Evolutionary conservation across 2,113 vertebrate species (phyloP).

Genomic region (Stercorarius parasiticus): DNA sequence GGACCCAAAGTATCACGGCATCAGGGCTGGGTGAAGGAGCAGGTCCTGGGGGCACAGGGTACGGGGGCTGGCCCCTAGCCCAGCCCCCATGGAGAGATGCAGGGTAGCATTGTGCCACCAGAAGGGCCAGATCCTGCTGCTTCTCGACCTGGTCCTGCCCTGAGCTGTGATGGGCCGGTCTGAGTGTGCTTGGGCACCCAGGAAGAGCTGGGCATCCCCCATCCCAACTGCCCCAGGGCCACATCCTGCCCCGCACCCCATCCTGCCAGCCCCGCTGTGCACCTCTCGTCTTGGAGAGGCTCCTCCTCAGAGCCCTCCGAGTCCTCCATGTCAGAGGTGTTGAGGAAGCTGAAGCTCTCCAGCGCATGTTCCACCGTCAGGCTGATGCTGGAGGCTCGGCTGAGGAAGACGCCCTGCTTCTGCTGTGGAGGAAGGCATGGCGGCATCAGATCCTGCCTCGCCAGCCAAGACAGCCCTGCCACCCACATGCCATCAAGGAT

Average conservation of each 20-base stretch:
- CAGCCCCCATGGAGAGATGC: neutral
- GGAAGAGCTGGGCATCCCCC: neutral
- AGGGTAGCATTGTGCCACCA: neutral
- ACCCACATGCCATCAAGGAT: accelerated
- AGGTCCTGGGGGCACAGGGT: neutral
- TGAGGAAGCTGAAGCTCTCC: conserved; percentile 96
- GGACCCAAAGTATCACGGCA: neutral
- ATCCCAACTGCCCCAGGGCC: neutral
- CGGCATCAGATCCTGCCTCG: neutral
- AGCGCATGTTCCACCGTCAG: conserved; percentile 91
- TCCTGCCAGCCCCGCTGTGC: neutral
- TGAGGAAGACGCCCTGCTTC: conserved; percentile 81
- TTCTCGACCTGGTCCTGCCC: neutral
- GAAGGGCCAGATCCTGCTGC: neutral
- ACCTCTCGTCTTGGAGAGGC: conserved; percentile 49
- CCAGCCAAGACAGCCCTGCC: neutral
- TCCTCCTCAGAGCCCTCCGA: conserved; percentile 69
- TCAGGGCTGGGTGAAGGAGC: neutral
- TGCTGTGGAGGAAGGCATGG: conserved; percentile 55
- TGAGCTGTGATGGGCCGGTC: neutral
- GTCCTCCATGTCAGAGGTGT: conserved; percentile 87
- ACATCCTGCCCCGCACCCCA: neutral
- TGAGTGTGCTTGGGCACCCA: neutral
- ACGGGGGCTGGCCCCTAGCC: neutral
- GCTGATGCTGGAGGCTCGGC: conserved; percentile 89